Conservation (phyloP, 30 jellyfish, hydroid and myxozoan species). For the Aurelia aurita complex sp. Pacific region DNA sequence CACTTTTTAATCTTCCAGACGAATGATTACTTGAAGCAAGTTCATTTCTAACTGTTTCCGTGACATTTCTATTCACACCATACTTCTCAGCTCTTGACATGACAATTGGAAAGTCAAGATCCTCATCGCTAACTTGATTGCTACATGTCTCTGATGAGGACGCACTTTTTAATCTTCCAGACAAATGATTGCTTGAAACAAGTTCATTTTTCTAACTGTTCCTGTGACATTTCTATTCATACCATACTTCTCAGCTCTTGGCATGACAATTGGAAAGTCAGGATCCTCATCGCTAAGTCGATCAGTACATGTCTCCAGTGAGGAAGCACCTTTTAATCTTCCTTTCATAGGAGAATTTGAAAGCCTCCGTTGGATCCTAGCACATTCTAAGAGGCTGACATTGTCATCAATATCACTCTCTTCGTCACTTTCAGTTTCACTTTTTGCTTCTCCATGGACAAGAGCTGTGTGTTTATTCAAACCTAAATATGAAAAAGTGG, state of each 20-base stretch:
- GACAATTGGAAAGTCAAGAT: background rate
- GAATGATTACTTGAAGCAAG: no score
- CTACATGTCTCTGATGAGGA: no score
- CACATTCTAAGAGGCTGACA: conserved; percentile 55
- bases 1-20: no score
- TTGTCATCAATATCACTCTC: conserved; percentile 62
- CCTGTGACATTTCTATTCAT: conserved; percentile 3
- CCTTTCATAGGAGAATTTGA: background rate
- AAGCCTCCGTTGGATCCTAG: conserved; percentile 6
- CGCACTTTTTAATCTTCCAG: background rate
- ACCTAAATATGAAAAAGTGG: no score
- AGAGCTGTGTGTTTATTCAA: no score
- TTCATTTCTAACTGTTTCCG: no score
- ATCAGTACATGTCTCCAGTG: no score
- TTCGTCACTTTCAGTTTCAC: conserved; percentile 24
- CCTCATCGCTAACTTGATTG: background rate
- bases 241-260: conserved; percentile 12
- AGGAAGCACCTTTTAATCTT: background rate
- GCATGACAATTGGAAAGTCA: background rate
- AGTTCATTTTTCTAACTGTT: no score
- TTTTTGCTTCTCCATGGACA: background rate
- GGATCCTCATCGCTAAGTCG: background rate
- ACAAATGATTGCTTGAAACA: no score
- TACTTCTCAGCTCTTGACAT: conserved; percentile 11
- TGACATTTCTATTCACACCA: conserved; percentile 7